Base-by-base conservation (phyloP, 2,797 vertebrate species). In the Xenentodon cancila region DNA sequence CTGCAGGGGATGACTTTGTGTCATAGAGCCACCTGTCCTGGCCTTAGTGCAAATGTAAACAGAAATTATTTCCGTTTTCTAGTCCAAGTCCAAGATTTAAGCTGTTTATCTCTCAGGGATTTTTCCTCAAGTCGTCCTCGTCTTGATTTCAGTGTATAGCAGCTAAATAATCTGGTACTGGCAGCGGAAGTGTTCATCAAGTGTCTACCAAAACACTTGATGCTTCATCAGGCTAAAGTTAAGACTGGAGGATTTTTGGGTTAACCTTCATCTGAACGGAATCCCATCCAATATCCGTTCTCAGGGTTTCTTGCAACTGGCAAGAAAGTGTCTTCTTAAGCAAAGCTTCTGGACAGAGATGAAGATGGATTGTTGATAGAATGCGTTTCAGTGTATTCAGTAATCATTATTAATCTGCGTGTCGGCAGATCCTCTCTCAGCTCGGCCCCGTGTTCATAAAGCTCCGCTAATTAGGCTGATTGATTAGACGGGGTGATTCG, bases 361-460 rank as follows among this genome's bases (percentile, higher is more conserved):
- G 64, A 75, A 80, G 81, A 90, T 71, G 81, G 84, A 87, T 88
- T 62, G 82, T 80, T 88, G 87, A 87, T 83, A 80, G 85, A 88
- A 90, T 77, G 82, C 77, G 86, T 86, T 81, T 81, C 74, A 71
- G 83, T 87, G 84, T 87, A 77, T 88, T 85, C 82, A 84, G 84
- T 84, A 89, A 88, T 90, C 88, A 75, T 85, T 89, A 89, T 92
- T 92, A 90, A 90, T 92, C 80, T 86, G 75, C 80, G 86, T 89
- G 88, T 87, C 84, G 73, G 87, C 57, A 62, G 71, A 86, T 85
- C 83, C 75, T 83, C 74, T 82, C 85, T 89, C 75, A 3, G 79
- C 85, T 69, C 50, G 52, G 81, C 82, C 75, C 80, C 34, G 84
- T 84, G 82, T 90, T 88, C 86, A 89, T 88, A 84, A 91, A 89